A percentile compares a stretch with the other conserved stretches of the same genome.
Conservation (phyloP, 2,113 vertebrate species). For the Pardalotus punctatus region DNA sequence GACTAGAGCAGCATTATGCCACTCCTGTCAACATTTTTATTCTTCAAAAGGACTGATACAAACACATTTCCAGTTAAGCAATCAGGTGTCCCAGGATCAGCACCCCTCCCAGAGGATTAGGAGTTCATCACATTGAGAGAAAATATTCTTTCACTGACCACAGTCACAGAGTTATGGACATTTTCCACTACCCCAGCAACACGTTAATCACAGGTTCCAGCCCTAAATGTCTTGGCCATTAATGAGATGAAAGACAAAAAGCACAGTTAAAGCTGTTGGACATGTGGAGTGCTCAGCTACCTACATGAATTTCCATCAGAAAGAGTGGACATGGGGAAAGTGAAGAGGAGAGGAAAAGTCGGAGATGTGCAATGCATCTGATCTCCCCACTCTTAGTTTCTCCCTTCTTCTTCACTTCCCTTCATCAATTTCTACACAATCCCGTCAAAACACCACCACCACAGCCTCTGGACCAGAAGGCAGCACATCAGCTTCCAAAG, state of each 20-base stretch:
- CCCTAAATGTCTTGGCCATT: not conserved
- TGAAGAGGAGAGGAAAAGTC: not conserved
- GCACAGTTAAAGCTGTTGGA: not conserved
- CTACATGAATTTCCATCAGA: not conserved
- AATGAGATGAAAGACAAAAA: not conserved
- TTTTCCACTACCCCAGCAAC: not conserved
- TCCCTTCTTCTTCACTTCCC: not conserved
- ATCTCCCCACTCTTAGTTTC: not conserved
- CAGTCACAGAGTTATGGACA: not conserved
- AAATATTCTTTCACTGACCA: not conserved
- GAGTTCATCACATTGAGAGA: not conserved
- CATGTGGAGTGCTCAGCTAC: not conserved
- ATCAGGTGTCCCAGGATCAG: not conserved
- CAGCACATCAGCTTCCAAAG: not conserved
- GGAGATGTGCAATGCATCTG: not conserved
- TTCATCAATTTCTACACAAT: not conserved
- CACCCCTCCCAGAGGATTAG: not conserved
- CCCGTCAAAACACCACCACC: not conserved
- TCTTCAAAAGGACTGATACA: not conserved
- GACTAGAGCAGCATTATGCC: not conserved
- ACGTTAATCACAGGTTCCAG: not conserved
- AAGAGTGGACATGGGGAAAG: not conserved
- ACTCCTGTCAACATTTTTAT: not conserved
- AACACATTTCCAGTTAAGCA: not conserved
- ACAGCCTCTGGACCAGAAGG: not conserved